A percentile compares a stretch with the other conserved stretches of the same genome.
Conservation (phyloP, 2,888 invertebrate species). For the Melanophora roralis region DNA sequence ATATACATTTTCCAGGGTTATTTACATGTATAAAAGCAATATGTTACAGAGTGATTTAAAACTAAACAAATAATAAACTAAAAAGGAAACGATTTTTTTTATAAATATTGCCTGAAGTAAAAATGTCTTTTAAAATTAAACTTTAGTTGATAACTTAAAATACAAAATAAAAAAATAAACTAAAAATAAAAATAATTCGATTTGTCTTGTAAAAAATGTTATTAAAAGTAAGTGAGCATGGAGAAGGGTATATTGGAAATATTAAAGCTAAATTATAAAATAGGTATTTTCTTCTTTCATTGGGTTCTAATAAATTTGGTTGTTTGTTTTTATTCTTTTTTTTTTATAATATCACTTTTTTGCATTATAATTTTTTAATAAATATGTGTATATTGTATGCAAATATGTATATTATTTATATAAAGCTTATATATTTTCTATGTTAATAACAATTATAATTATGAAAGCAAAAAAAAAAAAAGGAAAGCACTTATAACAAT, state of each 20-base stretch:
- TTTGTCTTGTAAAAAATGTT: neutral
- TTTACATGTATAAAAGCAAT: constrained; percentile 35
- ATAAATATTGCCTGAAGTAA: neutral
- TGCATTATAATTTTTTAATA: constrained; percentile 31
- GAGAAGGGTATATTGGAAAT: constrained; percentile 2
- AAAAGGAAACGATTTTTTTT: constrained; percentile 2
- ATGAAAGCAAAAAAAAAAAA: constrained; percentile 33
- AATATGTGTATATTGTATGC: neutral
- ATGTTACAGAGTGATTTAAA: neutral
- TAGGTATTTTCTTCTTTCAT: neutral
- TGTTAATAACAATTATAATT: constrained; percentile 11
- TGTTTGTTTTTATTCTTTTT: constrained; percentile 43
- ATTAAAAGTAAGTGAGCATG: neutral
- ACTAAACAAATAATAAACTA: neutral
- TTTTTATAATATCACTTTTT: constrained; percentile 59
- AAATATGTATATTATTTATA: constrained; percentile 33
- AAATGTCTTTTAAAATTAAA: neutral
- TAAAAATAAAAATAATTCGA: no score
- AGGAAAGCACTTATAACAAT: neutral
- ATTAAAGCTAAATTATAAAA: neutral
- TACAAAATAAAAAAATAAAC: no score
- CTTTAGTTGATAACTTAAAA: constrained; percentile 7
- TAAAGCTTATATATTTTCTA: constrained; percentile 57
- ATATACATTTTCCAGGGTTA: constrained; percentile 8
- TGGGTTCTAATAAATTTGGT: constrained; percentile 32